A percentile compares a stretch with the other conserved stretches of the same genome.
phyloP scores from a whole-genome alignment of 2,797 vertebrate species.

The Anguilla marmorata region DNA sequence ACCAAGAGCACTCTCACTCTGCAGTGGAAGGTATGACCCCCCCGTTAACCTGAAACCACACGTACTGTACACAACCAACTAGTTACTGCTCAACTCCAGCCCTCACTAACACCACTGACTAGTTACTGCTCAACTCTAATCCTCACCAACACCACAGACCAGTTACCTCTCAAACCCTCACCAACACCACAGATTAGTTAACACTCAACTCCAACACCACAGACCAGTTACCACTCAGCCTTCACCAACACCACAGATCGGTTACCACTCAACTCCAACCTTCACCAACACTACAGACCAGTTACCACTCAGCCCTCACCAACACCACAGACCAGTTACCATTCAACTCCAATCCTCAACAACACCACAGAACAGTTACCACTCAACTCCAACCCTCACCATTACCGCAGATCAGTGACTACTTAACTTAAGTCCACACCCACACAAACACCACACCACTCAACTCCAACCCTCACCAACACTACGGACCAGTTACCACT shows the following conservation, averaged over 20 bases:
- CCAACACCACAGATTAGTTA: neutral
- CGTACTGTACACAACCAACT: no score
- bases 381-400: neutral
- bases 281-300: neutral
- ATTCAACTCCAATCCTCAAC: no score
- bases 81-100: no score
- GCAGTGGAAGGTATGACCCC: conserved; percentile 81
- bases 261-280: neutral
- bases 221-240: neutral
- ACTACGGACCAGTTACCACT: no score
- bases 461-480: no score
- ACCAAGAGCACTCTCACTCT: conserved; percentile 83
- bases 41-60: neutral
- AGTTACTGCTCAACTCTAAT: neutral
- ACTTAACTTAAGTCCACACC: no score
- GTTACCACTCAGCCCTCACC: neutral
- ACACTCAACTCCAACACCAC: neutral
- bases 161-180: no score
- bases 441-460: no score
- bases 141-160: no score
- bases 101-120: no score
- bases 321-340: no score
- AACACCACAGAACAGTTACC: no score
- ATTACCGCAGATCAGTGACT: neutral
- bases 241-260: neutral